Evolutionary conservation across 2,797 vertebrate species (phyloP).

Genomic region (Coccyzus lansbergi): DNA sequence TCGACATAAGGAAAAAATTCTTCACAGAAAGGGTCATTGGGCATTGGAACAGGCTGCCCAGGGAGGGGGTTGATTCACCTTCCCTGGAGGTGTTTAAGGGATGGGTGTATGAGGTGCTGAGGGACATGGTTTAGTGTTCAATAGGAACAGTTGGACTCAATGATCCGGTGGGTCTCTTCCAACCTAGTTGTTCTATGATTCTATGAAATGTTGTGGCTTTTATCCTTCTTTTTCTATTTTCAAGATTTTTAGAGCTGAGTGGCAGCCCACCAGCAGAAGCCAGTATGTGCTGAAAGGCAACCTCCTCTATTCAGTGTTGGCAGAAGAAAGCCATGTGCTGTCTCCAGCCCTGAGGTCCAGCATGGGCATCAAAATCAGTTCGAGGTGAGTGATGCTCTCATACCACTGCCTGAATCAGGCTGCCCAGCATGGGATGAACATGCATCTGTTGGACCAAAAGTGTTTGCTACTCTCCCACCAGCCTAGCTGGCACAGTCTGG

Average conservation of each 20-base stretch:
- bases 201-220: neutral
- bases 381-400: slow-evolving; percentile 21
- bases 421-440: neutral
- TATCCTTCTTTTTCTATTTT: neutral
- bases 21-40: too few relatives aligned
- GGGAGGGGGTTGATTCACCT: too few relatives aligned
- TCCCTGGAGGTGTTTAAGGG: too few relatives aligned
- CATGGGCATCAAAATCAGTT: slow-evolving; percentile 38
- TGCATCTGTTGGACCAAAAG: neutral
- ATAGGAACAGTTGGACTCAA: too few relatives aligned
- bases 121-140: too few relatives aligned
- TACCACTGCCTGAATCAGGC: accelerated
- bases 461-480: neutral
- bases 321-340: slow-evolving; percentile 62
- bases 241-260: slow-evolving; percentile 66
- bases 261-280: slow-evolving; percentile 66
- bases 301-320: slow-evolving; percentile 41
- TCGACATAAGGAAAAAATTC: too few relatives aligned
- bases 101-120: too few relatives aligned
- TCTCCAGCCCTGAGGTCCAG: slow-evolving; percentile 52
- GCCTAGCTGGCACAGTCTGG: neutral
- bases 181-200: too few relatives aligned
- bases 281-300: slow-evolving; percentile 20
- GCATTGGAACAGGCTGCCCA: too few relatives aligned
- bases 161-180: too few relatives aligned